Base-by-base conservation (phyloP, 2,797 vertebrate genomes). In the Gymnothorax reevesii region DNA sequence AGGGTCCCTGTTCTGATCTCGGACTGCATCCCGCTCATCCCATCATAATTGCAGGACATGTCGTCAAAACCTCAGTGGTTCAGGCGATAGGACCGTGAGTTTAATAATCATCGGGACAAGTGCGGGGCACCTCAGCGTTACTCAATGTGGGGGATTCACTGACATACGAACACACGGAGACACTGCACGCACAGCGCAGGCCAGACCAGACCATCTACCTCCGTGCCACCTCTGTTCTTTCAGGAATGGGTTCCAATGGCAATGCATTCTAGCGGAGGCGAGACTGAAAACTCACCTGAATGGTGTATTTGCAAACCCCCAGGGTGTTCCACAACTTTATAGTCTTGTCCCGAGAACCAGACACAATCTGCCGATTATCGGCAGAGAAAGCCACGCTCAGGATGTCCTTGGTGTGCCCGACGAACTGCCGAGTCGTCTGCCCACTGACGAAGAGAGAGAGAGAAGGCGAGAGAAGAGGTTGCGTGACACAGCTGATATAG, bases 311-410 rank as follows among this genome's bases (percentile, higher is more conserved):
- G 96, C 98, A 99, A 83, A 99, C 98, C 2, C 98, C 98, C 87
- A 99, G 91, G 0, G 98, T 99, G 94, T 99, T 99, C 98, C 98
- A 99, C 25, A 99, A 94, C 90, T 99, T 99, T 93, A 99, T 98
- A 93, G 98, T 99, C 90, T 98, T 99, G 90, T 99, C 98, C 84
- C 98, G 92, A 86, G 98, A 99, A 49, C 97, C 98, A 1, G 98
- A 99, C 52, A 99, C 98, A 57, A 99, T 99, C 93, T 99, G 98
- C 0, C 98, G 97, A 95, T 99, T 99, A 92, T 99, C 98, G 0
- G 98, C 97, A 1, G 98, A 99, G 88, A 99, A 99, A 82, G 98
- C 98, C 57, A 99, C 98, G 4, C 98, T 99, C 94, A 99, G 90
- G 71, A 99, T 98, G 27, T 99, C 98, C 95, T 99, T 99, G 85